phyloP scores from a whole-genome alignment of 2,113 vertebrate genomes.

The Odocoileus hemionus region DNA sequence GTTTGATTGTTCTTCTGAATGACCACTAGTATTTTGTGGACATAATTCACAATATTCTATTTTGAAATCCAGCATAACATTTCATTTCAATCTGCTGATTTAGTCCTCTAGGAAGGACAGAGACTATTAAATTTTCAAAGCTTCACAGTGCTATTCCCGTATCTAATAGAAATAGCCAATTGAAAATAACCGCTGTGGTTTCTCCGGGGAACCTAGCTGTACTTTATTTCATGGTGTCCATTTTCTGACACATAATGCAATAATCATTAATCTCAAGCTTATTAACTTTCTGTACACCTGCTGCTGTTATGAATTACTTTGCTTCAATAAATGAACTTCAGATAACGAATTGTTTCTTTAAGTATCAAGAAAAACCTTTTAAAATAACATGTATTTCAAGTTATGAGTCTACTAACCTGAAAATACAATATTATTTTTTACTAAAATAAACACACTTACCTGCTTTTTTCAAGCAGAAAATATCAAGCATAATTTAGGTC shows the following conservation, averaged over 20 bases:
- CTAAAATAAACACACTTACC: background rate
- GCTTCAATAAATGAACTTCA: background rate
- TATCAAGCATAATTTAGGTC: background rate
- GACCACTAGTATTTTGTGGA: background rate
- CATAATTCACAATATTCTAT: constrained; percentile 8
- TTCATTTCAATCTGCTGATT: constrained; percentile 25
- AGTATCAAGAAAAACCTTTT: background rate
- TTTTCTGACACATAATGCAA: constrained; percentile 18
- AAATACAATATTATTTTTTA: background rate
- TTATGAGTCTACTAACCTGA: background rate
- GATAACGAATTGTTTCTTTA: background rate
- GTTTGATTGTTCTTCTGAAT: constrained; percentile 14
- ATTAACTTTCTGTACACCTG: background rate
- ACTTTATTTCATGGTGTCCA: background rate
- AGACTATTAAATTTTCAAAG: constrained; percentile 63
- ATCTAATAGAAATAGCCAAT: constrained; percentile 56
- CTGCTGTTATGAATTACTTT: background rate
- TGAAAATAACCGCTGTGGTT: constrained; percentile 48
- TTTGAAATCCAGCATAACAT: constrained; percentile 22
- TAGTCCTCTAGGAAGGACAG: background rate
- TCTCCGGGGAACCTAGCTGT: background rate
- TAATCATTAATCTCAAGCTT: constrained; percentile 30
- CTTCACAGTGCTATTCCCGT: constrained; percentile 66
- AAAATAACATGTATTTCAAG: background rate
- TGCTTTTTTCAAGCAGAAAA: background rate